These are phyloP conservation scores for Dryoscopus gambensis DNA, from an alignment of 2,113 vertebrate species.

Conservation along the genomic window DNA sequence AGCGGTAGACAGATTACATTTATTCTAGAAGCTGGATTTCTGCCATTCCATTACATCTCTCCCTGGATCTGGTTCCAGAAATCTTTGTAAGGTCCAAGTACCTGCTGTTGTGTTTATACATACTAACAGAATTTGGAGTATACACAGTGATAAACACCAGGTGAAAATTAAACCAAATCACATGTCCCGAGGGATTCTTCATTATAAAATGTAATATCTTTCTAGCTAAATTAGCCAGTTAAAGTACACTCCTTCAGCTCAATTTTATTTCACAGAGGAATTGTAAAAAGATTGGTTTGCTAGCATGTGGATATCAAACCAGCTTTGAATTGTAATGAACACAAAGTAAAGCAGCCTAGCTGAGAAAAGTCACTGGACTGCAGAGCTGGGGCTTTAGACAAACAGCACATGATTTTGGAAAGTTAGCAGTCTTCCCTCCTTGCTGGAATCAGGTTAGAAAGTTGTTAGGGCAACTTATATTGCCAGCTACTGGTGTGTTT, in stretches of 20 bases:
- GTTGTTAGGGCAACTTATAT: neutral
- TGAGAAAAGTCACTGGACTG: neutral
- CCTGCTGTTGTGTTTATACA: constrained; percentile 22
- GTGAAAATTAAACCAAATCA: constrained; percentile 42
- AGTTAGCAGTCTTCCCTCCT: neutral
- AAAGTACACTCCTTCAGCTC: neutral
- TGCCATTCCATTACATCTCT: constrained; percentile 30
- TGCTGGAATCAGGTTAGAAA: neutral
- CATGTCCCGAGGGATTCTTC: neutral
- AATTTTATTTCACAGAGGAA: neutral
- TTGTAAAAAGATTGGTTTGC: neutral
- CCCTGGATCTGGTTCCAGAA: constrained; percentile 22
- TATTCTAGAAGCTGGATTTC: constrained; percentile 38
- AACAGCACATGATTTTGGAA: neutral
- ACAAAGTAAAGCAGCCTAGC: neutral
- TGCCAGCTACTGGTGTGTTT: neutral
- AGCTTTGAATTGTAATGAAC: neutral
- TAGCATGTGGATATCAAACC: neutral
- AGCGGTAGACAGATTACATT: constrained; percentile 31
- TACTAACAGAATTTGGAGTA: neutral
- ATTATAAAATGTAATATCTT: neutral
- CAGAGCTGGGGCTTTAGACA: neutral
- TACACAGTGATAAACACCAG: neutral
- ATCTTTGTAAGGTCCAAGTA: constrained; percentile 20
- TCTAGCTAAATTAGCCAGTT: neutral